Evolutionary conservation across 2,797 vertebrate species (phyloP), one percentile per base, ranked within the genome.

Genomic region (Xyrichtys novacula): DNA sequence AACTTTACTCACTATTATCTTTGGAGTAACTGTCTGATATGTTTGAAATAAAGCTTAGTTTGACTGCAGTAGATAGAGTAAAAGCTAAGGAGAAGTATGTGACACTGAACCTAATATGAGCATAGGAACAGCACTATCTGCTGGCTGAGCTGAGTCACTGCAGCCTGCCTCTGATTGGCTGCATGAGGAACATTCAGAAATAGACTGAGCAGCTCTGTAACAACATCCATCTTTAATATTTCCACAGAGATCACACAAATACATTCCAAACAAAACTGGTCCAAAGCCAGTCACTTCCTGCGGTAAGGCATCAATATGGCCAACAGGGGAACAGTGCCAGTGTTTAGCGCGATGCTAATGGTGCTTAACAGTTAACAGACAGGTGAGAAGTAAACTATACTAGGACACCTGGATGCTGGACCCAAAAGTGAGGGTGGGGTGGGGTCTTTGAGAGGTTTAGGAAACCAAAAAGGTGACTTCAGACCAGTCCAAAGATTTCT

Each of bases 211-310:
- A 4, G 1, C 2, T 53, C 39, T 26, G 73, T 65, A 73, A 66
- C 70, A 67, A 2, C 1, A 23, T 52, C 62, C 74, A 77, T 71
- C 31, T 78, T 75, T 78, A 81, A 66, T 78, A 14, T 20, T 6
- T 22, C 19, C 32, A 61, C 44, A 38, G 14, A 20, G 16, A n/a
- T 29, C 44, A 69, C 43, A 65, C 15, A 34, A 44, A 40, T 1
- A 19, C 43, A 44, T 47, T 69, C 50, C 53, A 20, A 71, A 50
- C 16, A 72, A 65, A 29, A 22, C 17, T 69, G 63, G 40, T 72
- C 28, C 5, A 56, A 69, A 19, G 46, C 68, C 34, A 7, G 43
- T 34, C 48, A 71, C 53, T 61, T 76, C 58, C 49, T 70, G 62
- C 34, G 53, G 22, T 52, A 46, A 60, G 16, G 54, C 64, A 49